These are phyloP conservation scores for Gobius niger DNA, from an alignment of 2,113 vertebrate genomes.

Conservation along the genomic window DNA sequence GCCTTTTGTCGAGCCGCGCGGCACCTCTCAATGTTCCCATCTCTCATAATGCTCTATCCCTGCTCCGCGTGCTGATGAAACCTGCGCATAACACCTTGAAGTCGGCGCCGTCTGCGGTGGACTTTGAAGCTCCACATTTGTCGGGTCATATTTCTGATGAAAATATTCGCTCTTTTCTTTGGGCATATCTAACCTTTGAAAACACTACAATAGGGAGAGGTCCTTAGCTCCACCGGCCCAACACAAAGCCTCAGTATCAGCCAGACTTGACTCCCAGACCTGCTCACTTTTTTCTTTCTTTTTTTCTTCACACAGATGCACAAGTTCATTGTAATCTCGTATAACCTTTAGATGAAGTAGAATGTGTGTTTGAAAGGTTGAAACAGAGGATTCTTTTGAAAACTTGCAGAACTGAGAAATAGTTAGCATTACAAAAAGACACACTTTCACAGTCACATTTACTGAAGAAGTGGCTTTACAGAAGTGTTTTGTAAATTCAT, in stretches of 20 bases:
- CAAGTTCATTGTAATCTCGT: constrained; percentile 9
- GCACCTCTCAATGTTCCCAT: constrained; percentile 10
- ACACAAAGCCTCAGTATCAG: constrained; percentile 10
- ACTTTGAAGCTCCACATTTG: constrained; percentile 60
- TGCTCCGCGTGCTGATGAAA: constrained; percentile 46
- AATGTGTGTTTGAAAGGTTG: neutral
- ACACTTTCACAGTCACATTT: neutral
- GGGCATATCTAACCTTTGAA: constrained; percentile 58
- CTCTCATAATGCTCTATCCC: neutral
- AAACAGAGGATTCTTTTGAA: neutral
- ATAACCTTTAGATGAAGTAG: constrained; percentile 4
- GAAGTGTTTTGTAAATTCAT: no score
- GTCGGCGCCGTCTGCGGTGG: constrained; percentile 28
- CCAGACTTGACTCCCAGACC: constrained; percentile 10
- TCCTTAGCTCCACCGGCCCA: constrained; percentile 25
- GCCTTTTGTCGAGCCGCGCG: constrained; percentile 26
- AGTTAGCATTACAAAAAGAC: neutral
- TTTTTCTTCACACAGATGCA: neutral
- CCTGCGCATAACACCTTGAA: constrained; percentile 57
- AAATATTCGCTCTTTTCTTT: constrained; percentile 48
- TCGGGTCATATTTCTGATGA: constrained; percentile 61
- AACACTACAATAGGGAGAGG: constrained; percentile 33
- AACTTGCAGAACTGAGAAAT: neutral
- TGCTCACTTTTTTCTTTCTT: constrained; percentile 15
- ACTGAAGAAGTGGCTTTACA: no score